These are phyloP conservation scores for Pteromalus puparum DNA, from an alignment of 1,140 invertebrate genomes.

Conservation along the genomic window DNA sequence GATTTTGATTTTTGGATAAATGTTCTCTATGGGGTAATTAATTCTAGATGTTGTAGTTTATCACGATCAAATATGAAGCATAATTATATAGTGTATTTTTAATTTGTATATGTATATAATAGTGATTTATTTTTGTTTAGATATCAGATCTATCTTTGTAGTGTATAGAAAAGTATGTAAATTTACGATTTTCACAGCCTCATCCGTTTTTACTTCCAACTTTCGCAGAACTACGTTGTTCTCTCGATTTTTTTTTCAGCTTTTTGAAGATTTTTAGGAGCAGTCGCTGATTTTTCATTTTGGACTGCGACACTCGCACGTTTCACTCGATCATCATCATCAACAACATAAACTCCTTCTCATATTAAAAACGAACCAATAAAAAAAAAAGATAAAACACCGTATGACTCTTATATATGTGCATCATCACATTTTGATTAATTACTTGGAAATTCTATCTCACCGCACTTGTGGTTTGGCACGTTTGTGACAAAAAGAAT, in stretches of 20 bases:
- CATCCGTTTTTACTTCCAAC: neutral
- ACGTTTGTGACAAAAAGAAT: neutral
- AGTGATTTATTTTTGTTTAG: too few relatives aligned
- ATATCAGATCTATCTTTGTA: neutral
- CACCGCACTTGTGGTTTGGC: neutral
- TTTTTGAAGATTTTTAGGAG: constrained; percentile 9
- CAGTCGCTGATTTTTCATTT: constrained; percentile 18
- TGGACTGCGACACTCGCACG: neutral
- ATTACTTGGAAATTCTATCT: constrained; percentile 2
- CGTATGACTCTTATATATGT: neutral
- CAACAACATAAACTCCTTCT: constrained; percentile 35
- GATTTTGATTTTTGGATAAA: constrained; percentile 21
- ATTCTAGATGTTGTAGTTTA: neutral
- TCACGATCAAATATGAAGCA: neutral
- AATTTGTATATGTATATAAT: too few relatives aligned
- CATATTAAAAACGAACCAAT: constrained; percentile 51
- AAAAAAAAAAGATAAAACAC: constrained; percentile 10
- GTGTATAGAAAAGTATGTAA: neutral
- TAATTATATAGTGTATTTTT: too few relatives aligned
- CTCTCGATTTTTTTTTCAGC: neutral
- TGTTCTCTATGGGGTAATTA: constrained; percentile 3
- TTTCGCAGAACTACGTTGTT: neutral
- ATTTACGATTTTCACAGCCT: neutral
- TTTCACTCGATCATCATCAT: neutral
- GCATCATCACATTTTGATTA: neutral